phyloP scores from a whole-genome alignment of 1,140 invertebrate genomes.

The Helicoverpa zea region DNA sequence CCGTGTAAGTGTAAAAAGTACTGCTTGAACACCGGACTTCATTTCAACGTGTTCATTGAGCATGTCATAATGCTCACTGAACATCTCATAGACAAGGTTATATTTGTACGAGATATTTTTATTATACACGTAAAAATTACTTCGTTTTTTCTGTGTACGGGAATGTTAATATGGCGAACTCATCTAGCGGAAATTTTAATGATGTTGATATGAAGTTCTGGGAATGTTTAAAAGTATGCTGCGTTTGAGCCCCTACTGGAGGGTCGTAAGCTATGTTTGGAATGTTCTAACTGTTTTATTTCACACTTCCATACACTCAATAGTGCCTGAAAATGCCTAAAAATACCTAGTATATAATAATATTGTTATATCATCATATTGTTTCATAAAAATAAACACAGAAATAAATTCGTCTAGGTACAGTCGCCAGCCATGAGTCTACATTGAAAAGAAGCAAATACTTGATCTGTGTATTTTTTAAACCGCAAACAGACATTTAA shows the following conservation, averaged over 20 bases:
- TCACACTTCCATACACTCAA: no score
- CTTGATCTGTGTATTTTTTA: conserved; percentile 34
- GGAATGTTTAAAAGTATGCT: no score
- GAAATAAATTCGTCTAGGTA: background rate
- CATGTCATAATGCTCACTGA: conserved; percentile 31
- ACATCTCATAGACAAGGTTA: conserved; percentile 2
- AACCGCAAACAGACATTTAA: conserved; percentile 38
- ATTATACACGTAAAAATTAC: background rate
- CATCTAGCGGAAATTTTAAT: no score
- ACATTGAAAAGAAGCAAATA: conserved; percentile 23
- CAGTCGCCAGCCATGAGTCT: background rate
- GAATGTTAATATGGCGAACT: no score
- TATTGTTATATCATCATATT: no score
- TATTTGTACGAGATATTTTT: background rate
- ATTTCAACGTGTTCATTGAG: conserved; percentile 23
- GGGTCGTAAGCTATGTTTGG: no score
- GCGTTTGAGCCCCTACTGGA: no score
- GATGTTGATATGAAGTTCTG: no score
- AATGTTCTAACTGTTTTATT: no score
- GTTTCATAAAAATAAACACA: background rate
- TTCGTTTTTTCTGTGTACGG: background rate
- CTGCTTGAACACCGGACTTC: conserved; percentile 7
- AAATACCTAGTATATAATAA: no score
- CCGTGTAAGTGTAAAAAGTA: conserved; percentile 27
- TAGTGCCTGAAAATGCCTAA: no score